Base-by-base conservation (phyloP, 2,888 invertebrate species). In the Tanypteryx hageni region DNA sequence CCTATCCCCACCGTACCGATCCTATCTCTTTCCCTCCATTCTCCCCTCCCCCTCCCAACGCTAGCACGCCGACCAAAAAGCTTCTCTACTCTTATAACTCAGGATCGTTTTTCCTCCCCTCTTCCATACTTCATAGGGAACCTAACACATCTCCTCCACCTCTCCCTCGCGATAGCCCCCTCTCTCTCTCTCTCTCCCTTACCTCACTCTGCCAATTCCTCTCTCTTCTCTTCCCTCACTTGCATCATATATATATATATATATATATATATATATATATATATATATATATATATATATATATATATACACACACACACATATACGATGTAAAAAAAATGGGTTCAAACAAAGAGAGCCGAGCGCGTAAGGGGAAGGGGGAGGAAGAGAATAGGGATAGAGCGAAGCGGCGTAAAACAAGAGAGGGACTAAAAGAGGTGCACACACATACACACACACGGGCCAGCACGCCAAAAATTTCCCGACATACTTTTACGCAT, bases 401-500 rank as follows among this genome's bases (percentile, higher is more conserved):
- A n/a, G 68, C 10, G 22, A 68, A n/a, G 68, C n/a, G 68, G 0
- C 16, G 31, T 10, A 31, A 61, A 31, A 86, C 61, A 86, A 89
- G 68, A 86, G 68, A 86, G 61, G 13, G 86, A 59, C 61, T 59
- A 56, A 89, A 89, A 89, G 64, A 44, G 68, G 89, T 89, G 64
- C 89, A 64, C 64, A 89, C 64, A 82, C 44, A n/a, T 57, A 57
- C 83, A 57, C 83, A 64, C 44, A 89, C 64, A 44, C 16, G 59
- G 68, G 59, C 86, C 86, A 86, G 86, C 61, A 89, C 89, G 89
- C 89, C 89, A 89, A 89, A 89, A 89, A 89, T 89, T 64, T 89
- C 89, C 89, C 89, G 89, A 89, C 89, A 89, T 89, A 89, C 89
- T 89, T 89, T 89, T 89, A 89, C 89, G 89, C 89, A 89, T 89